Evolutionary conservation across 2,888 invertebrate genomes (phyloP).

Genomic region (Coelinius sp.): DNA sequence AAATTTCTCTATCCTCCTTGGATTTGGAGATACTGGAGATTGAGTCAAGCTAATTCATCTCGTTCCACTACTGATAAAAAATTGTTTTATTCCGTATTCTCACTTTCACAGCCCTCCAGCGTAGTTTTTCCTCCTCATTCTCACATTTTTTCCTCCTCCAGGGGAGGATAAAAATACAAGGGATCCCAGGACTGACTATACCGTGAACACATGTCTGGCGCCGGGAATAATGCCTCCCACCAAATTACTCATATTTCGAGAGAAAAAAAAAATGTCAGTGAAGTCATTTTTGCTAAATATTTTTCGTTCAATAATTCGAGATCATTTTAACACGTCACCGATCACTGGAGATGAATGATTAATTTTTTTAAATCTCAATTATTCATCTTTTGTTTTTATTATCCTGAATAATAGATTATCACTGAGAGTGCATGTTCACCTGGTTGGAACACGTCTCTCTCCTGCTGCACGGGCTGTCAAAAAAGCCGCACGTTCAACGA

Average conservation of each 20-base stretch:
- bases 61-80: too few species aligned
- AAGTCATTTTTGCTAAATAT: background rate
- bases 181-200: conserved; percentile 41
- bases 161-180: conserved; percentile 51
- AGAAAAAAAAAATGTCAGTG: background rate
- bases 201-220: conserved; percentile 42
- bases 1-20: too few species aligned
- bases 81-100: background rate
- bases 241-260: conserved; percentile 9
- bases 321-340: background rate
- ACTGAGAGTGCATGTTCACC: conserved; percentile 29
- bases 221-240: conserved; percentile 35
- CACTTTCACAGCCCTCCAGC: background rate
- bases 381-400: background rate
- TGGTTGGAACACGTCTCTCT: conserved; percentile 22
- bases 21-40: too few species aligned
- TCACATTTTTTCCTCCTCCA: conserved; percentile 24
- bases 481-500: conserved; percentile 36
- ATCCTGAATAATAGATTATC: background rate
- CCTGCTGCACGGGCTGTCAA: conserved; percentile 33
- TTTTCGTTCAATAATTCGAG: background rate
- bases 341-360: background rate
- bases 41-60: too few species aligned
- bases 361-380: too few species aligned
- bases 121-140: conserved; percentile 1